Base-by-base conservation (phyloP, 2,113 vertebrate species). In the Cephalophus harveyi region DNA sequence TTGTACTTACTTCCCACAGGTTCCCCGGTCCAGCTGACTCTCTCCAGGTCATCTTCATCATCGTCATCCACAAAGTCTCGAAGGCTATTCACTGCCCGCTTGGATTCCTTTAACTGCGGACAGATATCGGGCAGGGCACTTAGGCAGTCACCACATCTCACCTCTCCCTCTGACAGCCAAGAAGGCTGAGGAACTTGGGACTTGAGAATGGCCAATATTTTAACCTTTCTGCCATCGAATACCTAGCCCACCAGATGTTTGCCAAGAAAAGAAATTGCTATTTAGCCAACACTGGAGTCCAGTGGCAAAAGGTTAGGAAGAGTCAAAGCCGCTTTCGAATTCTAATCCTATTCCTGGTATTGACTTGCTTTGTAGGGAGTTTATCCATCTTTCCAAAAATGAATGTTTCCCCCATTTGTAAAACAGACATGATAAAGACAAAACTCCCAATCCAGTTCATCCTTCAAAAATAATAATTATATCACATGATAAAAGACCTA, bases 21-120 rank as follows among this genome's bases (percentile, higher is more conserved):
- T 21, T 99, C 99, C n/a, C 99, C 99, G 0, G 99, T 99, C 99
- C 99, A 99, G 99, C 98, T 99, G 98, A 99, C 99, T 98, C 98
- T 99, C 98, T 99, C 99, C 96, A 99, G 99, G 13, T 99, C 99
- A 0, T 99, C 99, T 0, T 99, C 99, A 23, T 99, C 99, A 25
- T 99, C 99, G 9, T 99, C 99, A 74, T 99, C 99, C 1, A 99
- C 99, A 2, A 99, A 99, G 27, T 98, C 98, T 8, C 99, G 98
- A 91, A 99, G 99, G 95, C 99, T 99, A 59, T 99, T 99, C 97
- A 99, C 99, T 0, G 99, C 99, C 91, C 98, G 98, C 94, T 99
- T 99, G 10, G 99, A 99, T 89, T 99, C 99, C 94, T 99, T 99
- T 12, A 99, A 95, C 99, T 99, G 96, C 0, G 46, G 76, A 89